These are phyloP conservation scores for Xestia rhomboidea DNA, from an alignment of 2,888 invertebrate genomes.

Conservation along the genomic window DNA sequence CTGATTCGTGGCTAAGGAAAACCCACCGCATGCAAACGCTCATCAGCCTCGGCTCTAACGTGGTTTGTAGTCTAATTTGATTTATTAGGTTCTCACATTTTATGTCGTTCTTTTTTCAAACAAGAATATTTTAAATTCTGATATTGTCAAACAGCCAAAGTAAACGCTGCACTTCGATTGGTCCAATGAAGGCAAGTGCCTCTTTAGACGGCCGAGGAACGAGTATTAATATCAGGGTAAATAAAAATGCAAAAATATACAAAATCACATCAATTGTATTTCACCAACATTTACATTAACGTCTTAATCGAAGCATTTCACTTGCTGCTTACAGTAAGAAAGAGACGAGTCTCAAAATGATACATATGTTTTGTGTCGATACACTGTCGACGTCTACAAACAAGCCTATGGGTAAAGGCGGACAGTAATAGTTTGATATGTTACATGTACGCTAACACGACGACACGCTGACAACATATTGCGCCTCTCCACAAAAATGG, in stretches of 20 bases:
- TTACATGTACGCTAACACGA: constrained; percentile 76
- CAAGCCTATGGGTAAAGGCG: constrained; percentile 89
- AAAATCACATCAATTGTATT: constrained; percentile 91
- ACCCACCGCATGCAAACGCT: background rate
- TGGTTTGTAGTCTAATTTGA: background rate
- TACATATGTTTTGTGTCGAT: constrained; percentile 78
- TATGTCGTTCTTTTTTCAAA: background rate
- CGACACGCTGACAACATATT: constrained; percentile 24
- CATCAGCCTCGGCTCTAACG: background rate
- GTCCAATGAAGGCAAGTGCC: background rate
- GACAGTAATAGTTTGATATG: constrained; percentile 82
- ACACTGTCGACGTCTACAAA: constrained; percentile 80
- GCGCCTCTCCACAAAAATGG: constrained; percentile 28
- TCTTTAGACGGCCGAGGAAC: background rate
- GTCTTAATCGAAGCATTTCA: constrained; percentile 89
- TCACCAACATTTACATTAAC: constrained; percentile 90
- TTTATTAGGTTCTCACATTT: background rate
- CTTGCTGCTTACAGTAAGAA: constrained; percentile 87
- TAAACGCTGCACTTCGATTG: background rate
- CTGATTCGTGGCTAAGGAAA: background rate
- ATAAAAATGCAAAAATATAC: constrained; percentile 82
- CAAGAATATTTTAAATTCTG: background rate
- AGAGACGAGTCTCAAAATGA: constrained; percentile 84
- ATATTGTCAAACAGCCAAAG: background rate
- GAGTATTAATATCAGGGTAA: constrained; percentile 62